phyloP scores from a whole-genome alignment of 2,113 vertebrate species.

The Fukomys damarensis region DNA sequence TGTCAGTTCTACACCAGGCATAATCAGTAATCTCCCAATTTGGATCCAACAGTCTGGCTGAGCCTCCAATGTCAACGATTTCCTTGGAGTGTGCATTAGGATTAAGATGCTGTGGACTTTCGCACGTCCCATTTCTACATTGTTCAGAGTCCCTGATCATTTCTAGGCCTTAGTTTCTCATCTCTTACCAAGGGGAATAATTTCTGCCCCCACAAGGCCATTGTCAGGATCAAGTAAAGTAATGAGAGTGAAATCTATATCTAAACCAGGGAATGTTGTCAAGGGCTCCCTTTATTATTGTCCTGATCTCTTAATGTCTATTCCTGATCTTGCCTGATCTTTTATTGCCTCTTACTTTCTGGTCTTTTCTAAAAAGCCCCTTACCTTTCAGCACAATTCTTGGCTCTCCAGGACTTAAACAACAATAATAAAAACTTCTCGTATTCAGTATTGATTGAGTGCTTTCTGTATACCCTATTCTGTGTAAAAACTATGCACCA shows the following conservation, averaged over 20 bases:
- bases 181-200: conserved; percentile 19
- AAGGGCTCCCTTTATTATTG: neutral
- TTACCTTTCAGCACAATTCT: neutral
- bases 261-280: neutral
- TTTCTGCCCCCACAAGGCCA: conserved; percentile 60
- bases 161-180: conserved; percentile 1
- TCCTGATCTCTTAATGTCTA: neutral
- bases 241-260: conserved; percentile 39
- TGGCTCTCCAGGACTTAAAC: neutral
- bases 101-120: neutral
- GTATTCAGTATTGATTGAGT: neutral
- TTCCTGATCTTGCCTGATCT: neutral
- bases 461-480: neutral
- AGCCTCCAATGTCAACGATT: neutral
- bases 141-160: conserved; percentile 16
- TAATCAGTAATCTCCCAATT: neutral
- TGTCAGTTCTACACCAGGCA: neutral
- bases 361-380: neutral
- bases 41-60: neutral
- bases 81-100: neutral
- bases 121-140: neutral
- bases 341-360: neutral
- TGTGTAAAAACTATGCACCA: neutral
- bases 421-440: neutral
- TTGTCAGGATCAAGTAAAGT: conserved; percentile 21